Conservation (phyloP, 2,888 invertebrate species). For the Drosophila suboccidentalis region DNA sequence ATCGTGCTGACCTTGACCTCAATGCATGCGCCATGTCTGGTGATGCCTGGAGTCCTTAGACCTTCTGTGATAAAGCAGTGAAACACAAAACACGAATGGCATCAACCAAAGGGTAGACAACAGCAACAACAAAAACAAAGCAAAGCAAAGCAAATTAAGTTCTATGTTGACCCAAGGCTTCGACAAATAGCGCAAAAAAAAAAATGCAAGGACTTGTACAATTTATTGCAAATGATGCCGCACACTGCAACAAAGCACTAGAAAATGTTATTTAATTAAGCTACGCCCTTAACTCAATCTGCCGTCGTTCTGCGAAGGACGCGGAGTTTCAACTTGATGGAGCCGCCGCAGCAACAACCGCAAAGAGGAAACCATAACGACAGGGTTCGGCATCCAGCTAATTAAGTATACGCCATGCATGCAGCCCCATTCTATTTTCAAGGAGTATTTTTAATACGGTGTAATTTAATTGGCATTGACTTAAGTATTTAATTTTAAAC, state of each 20-base stretch:
- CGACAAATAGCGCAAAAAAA: slow-evolving; percentile 24
- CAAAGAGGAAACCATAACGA: slow-evolving; percentile 24
- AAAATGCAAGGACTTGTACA: slow-evolving; percentile 47
- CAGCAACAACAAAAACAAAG: slow-evolving; percentile 9
- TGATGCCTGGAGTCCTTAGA: slow-evolving; percentile 32
- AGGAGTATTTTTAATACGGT: background rate
- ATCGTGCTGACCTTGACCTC: slow-evolving; percentile 70
- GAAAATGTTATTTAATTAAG: slow-evolving; percentile 66
- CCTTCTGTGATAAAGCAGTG: slow-evolving; percentile 55
- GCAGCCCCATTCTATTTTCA: slow-evolving; percentile 15
- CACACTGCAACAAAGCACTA: slow-evolving; percentile 31
- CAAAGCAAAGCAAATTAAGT: slow-evolving; percentile 37
- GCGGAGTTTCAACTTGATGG: slow-evolving; percentile 49
- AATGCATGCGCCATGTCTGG: slow-evolving; percentile 40
- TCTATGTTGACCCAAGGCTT: slow-evolving; percentile 52
- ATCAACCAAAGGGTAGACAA: slow-evolving; percentile 38
- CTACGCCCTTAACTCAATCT: slow-evolving; percentile 1
- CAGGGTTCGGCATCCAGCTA: slow-evolving; percentile 46
- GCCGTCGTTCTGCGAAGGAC: slow-evolving; percentile 6
- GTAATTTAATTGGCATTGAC: slow-evolving; percentile 8
- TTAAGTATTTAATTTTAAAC: background rate
- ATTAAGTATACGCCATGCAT: slow-evolving; percentile 65
- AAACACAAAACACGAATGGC: slow-evolving; percentile 51
- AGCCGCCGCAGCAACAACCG: slow-evolving; percentile 28
- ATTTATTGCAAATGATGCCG: slow-evolving; percentile 57